Evolutionary conservation across 2,888 invertebrate genomes (phyloP), one percentile per base, ranked within the genome.

Genomic region (Eumacrocentrus americanus): DNA sequence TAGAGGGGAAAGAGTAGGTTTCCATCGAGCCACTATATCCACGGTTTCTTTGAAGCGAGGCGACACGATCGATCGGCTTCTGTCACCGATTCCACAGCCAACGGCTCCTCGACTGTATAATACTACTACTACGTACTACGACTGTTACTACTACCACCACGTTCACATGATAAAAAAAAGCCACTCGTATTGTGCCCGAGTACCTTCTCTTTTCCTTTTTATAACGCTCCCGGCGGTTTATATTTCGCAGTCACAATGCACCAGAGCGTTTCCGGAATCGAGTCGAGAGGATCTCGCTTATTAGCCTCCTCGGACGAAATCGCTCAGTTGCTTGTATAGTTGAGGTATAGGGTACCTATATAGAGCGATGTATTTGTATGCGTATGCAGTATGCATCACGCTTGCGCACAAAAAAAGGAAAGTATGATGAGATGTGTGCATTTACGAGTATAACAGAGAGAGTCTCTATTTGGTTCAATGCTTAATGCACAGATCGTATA

Each of bases 61-160:
- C 42, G 57, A 56, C 47, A 60, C 56, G 53, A 63, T 64, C 63
- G 63, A 66, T 66, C 56, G 58, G 56, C 54, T 62, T 62, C 59
- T 64, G 57, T 64, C 62, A 62, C 63, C 62, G 57, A 64, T 66
- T 62, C 60, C 9, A 29, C 54, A 58, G 55, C 47, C 38, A 46
- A 52, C 46, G 47, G 52, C 37, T 38, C 46, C 29, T 42, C 20
- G 7, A n/a, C n/a, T n/a, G n/a, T n/a, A n/a, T n/a, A n/a, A n/a
- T n/a, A n/a, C n/a, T n/a, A n/a, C n/a, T n/a, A n/a, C n/a, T n/a
- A n/a, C n/a, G n/a, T n/a, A n/a, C n/a, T n/a, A n/a, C n/a, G n/a
- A n/a, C n/a, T n/a, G n/a, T n/a, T n/a, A n/a, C n/a, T n/a, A n/a
- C n/a, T n/a, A n/a, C n/a, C n/a, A n/a, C n/a, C 29, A 29, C 29